Evolutionary conservation across 2,113 vertebrate species (phyloP).

Genomic region (Sinocyclocheilus anophthalmus): DNA sequence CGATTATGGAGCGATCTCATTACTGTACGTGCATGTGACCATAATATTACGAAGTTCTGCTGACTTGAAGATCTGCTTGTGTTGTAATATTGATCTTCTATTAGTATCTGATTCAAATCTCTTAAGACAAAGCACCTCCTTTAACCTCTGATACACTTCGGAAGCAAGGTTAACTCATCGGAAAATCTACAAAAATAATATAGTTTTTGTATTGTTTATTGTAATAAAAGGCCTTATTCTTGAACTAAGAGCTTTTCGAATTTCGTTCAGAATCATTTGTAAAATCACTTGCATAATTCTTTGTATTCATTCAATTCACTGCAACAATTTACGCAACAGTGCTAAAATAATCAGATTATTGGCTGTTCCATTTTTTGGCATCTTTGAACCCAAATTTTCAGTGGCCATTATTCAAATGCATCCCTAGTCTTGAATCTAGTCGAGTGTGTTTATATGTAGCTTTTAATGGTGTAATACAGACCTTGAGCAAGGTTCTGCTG

Average conservation of each 20-base stretch:
- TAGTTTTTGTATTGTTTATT: neutral
- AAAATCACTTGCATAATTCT: neutral
- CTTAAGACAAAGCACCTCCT: neutral
- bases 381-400: neutral
- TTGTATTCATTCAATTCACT: neutral
- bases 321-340: neutral
- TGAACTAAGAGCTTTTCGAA: neutral
- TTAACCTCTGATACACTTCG: neutral
- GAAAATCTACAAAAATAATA: neutral
- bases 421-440: neutral
- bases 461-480: slow-evolving; percentile 12
- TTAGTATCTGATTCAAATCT: neutral
- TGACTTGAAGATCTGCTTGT: neutral
- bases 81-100: slow-evolving; percentile 17
- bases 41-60: slow-evolving; percentile 18
- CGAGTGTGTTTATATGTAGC: neutral
- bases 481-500: slow-evolving; percentile 31
- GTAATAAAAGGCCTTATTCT: neutral
- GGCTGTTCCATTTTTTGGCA: neutral
- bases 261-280: neutral
- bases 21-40: slow-evolving; percentile 34
- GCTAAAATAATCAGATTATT: neutral
- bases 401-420: neutral
- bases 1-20: slow-evolving; percentile 38
- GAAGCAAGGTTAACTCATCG: neutral